Percentiles rank a stretch among this genome's conserved stretches.
Conservation (phyloP, 2,888 invertebrate genomes). For the Diploptera punctata region DNA sequence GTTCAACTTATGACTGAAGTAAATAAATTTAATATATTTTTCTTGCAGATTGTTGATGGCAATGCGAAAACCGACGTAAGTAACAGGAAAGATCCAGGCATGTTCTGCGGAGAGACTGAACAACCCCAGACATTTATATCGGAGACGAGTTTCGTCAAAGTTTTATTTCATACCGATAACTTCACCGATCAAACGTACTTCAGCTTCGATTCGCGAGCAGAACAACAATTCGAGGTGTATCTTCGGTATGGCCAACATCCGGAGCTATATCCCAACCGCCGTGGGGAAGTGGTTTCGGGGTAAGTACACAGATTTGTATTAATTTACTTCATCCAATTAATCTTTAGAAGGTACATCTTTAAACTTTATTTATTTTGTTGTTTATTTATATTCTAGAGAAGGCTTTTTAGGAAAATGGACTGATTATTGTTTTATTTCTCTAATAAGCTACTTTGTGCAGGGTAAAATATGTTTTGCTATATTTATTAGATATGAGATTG, state of each 20-base stretch:
- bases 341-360: neutral
- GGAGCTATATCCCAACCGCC: conserved; percentile 87
- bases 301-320: conserved; percentile 58
- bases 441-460: too few species aligned
- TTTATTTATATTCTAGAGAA: too few species aligned
- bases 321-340: neutral
- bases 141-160: conserved; percentile 91
- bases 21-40: too few species aligned
- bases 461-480: too few species aligned
- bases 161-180: conserved; percentile 90
- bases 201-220: conserved; percentile 85
- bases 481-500: too few species aligned
- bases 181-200: conserved; percentile 92
- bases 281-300: conserved; percentile 88
- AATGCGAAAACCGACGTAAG: conserved; percentile 89
- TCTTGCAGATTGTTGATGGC: conserved; percentile 84
- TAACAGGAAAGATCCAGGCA: conserved; percentile 86
- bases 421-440: too few species aligned
- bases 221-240: conserved; percentile 90
- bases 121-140: conserved; percentile 95
- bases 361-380: too few species aligned
- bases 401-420: too few species aligned
- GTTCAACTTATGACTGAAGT: too few species aligned
- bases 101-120: conserved; percentile 93
- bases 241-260: conserved; percentile 93